Conservation (phyloP, 2,888 invertebrate genomes). For the Amphipyra tragopoginis region DNA sequence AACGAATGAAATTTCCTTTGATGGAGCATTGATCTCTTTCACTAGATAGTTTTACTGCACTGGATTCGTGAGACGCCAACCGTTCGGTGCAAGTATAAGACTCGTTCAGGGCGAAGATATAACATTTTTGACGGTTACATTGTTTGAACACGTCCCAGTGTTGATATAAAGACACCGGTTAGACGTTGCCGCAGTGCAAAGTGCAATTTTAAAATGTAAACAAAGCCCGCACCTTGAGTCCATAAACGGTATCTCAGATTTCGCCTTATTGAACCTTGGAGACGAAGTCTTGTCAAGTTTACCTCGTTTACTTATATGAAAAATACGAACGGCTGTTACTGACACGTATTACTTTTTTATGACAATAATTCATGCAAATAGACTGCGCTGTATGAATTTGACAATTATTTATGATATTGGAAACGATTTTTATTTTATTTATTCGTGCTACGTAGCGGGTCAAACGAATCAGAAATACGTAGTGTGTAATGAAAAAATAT, state of each 20-base stretch:
- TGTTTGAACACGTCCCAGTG: constrained; percentile 84
- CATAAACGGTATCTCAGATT: constrained; percentile 85
- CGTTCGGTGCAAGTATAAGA: constrained; percentile 59
- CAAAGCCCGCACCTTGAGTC: constrained; percentile 85
- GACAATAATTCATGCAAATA: constrained; percentile 52
- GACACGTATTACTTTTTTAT: constrained; percentile 60
- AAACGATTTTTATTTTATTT: constrained; percentile 44
- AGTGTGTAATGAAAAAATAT: constrained; percentile 50
- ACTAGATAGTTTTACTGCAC: constrained; percentile 53
- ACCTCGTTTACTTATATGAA: constrained; percentile 67
- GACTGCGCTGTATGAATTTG: constrained; percentile 50
- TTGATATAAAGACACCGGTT: constrained; percentile 82
- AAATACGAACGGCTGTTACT: constrained; percentile 61
- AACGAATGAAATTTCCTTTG: constrained; percentile 40
- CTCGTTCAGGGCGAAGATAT: constrained; percentile 70
- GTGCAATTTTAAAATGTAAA: constrained; percentile 90
- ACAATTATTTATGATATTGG: constrained; percentile 57
- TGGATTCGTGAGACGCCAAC: constrained; percentile 39
- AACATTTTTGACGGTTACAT: constrained; percentile 85
- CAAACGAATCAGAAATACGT: constrained; percentile 40
- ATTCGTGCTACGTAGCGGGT: constrained; percentile 39
- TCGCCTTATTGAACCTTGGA: constrained; percentile 82
- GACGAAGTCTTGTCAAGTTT: constrained; percentile 74
- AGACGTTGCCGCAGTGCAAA: constrained; percentile 84
- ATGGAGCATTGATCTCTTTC: constrained; percentile 49